These are phyloP conservation scores for Nysson spinosus DNA, from an alignment of 2,888 invertebrate genomes.

Conservation along the genomic window DNA sequence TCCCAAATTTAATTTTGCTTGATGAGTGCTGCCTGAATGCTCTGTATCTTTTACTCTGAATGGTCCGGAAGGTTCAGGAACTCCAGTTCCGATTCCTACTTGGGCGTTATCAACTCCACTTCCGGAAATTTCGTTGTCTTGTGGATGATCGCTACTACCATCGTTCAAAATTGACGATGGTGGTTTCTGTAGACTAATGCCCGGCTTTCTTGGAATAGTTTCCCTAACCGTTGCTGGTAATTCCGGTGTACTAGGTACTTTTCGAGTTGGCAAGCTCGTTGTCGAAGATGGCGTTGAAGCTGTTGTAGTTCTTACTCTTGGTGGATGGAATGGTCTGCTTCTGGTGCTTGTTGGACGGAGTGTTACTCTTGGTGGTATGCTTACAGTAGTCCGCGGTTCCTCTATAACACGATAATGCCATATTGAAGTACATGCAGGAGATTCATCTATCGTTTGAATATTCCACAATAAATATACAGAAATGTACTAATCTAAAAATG, in stretches of 20 bases:
- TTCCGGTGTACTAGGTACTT: conserved; percentile 54
- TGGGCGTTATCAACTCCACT: conserved; percentile 74
- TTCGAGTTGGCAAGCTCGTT: conserved; percentile 59
- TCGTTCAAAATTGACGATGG: conserved; percentile 65
- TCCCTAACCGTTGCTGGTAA: conserved; percentile 72
- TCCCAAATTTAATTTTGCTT: conserved; percentile 88
- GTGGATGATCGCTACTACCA: conserved; percentile 82
- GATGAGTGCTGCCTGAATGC: conserved; percentile 65
- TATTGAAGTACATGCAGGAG: no score
- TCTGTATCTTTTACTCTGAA: conserved; percentile 78
- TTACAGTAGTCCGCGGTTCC: conserved; percentile 77
- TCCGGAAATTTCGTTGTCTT: conserved; percentile 87
- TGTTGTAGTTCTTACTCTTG: conserved; percentile 68
- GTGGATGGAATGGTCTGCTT: conserved; percentile 72
- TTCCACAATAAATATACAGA: no score
- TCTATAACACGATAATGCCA: conserved; percentile 72
- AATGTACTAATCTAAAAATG: no score
- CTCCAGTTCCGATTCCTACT: conserved; percentile 69
- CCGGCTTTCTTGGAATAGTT: conserved; percentile 67
- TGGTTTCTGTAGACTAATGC: conserved; percentile 68
- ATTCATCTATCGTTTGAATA: no score
- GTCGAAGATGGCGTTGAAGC: conserved; percentile 62
- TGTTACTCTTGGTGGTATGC: conserved; percentile 63
- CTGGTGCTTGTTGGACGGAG: conserved; percentile 71
- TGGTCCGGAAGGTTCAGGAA: conserved; percentile 79